phyloP scores from a whole-genome alignment of 2,888 invertebrate species.

The Allolobophora icterica region DNA sequence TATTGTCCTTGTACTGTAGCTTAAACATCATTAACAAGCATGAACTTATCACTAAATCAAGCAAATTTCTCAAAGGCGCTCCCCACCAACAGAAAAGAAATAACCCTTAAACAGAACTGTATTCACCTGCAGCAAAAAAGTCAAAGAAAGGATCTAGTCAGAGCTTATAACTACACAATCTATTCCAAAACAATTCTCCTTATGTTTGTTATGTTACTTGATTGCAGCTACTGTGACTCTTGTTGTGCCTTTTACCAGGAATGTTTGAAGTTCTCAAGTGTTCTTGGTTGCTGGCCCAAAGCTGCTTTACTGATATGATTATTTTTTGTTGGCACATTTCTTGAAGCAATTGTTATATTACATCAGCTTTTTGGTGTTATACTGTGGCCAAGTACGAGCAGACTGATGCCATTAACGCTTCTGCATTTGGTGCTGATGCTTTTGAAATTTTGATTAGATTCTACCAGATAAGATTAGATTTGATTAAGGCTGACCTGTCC shows the following conservation, averaged over 20 bases:
- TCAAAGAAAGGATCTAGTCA: too few species aligned
- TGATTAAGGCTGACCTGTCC: conserved; percentile 75
- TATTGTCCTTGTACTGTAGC: background rate
- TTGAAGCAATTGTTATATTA: background rate
- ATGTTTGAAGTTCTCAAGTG: too few species aligned
- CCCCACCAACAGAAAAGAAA: background rate
- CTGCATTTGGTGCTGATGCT: background rate
- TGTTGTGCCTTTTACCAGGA: too few species aligned
- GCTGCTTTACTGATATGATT: too few species aligned
- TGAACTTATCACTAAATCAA: background rate
- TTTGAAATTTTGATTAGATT: background rate
- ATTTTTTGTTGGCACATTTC: background rate
- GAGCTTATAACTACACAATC: too few species aligned
- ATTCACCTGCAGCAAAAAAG: too few species aligned
- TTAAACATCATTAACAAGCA: background rate
- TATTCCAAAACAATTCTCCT: too few species aligned
- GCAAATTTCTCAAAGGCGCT: background rate
- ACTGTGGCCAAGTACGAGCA: background rate
- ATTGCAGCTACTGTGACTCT: too few species aligned
- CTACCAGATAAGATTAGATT: background rate
- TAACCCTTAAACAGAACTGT: too few species aligned
- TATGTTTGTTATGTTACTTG: too few species aligned
- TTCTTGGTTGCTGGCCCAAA: too few species aligned
- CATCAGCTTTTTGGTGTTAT: background rate
- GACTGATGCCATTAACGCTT: background rate